Base-by-base conservation (phyloP, 2,113 vertebrate genomes). In the Cnemophilus loriae region DNA sequence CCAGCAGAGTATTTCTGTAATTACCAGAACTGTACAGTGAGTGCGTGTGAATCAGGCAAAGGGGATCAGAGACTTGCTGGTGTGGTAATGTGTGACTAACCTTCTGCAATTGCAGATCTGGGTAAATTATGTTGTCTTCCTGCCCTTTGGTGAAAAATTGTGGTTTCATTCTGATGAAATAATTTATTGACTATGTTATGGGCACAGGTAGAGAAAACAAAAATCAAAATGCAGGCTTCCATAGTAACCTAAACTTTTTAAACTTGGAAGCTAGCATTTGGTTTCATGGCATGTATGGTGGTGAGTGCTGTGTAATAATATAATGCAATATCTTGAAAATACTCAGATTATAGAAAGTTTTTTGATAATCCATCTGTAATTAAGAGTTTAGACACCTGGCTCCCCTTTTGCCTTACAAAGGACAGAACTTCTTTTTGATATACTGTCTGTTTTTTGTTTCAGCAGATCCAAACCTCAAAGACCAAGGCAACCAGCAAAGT, bases 381-480 rank as follows among this genome's bases (percentile, higher is more conserved):
- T 23, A 85, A 74, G 59, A 56, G 27, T 63, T 70, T 20, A 46
- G 68, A 77, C 16, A 65, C 28, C 32, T 70, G 59, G 12, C 20
- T 92, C 30, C 8, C 3, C 22, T 53, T 84, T 11, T 64, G 24
- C 41, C 65, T 78, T 87, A n/a, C 57, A 27, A 94, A 83, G 24
- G 30, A 26, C 0, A 6, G 24, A 52, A 95, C 82, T 96, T 74
- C 32, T 83, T 13, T 42, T 80, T 79, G n/a, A 65, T 71, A 7
- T 10, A 2, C 26, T 24, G 9, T 73, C 52, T 67, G 53, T 28
- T 90, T 85, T 77, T 94, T 87, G 64, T 97, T 96, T 96, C 93
- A 89, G 35, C 97, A 99, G 99, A 99, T 98, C 92, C 98, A 87
- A 97, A 98, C 65, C 96, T 98, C 91, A 98, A 97, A 95, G 99